Evolutionary conservation across 2,113 vertebrate genomes (phyloP), one percentile per base, ranked within the genome.

Genomic region (Sialia sialis): DNA sequence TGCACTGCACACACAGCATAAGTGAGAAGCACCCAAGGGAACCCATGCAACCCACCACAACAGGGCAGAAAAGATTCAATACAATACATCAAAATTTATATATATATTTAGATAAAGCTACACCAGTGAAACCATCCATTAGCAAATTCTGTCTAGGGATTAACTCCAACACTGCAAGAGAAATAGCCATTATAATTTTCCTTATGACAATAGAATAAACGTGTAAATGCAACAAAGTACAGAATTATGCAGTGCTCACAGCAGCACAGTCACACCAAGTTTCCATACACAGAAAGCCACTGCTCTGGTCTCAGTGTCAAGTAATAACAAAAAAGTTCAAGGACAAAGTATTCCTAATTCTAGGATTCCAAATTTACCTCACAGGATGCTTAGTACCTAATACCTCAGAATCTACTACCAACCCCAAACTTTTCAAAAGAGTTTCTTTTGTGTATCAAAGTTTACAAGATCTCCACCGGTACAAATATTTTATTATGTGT

Each of bases 141-240:
- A 90, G 13, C 72, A 46, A 43, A 43, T 49, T 87, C 36, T 68
- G 12, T 55, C 48, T 41, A 41, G 51, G 64, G 48, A 85, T 48
- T 76, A 68, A 86, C 14, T 82, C 29, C 80, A 39, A 75, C 11
- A 75, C 8, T 36, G 63, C 80, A 95, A 92, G 62, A 68, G 54
- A 91, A 92, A 55, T 22, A 67, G 29, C 55, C 56, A 51, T 39
- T 82, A 74, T 30, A 39, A 94, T 41, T 36, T 77, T 94, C 38
- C 44, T 66, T 56, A 38, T 77, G 51, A 74, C 72, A 66, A 25
- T 32, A 85, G 11, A 63, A 44, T 15, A 51, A 63, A 18, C 2
- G 13, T 2, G 15, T 15, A 94, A 92, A 94, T 16, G 29, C 38
- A 81, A 25, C 15, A 52, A 89, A 91, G 36, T 25, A 44, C 6